Evolutionary conservation across 2,113 vertebrate species (phyloP).

Genomic region (Polypterus senegalus): DNA sequence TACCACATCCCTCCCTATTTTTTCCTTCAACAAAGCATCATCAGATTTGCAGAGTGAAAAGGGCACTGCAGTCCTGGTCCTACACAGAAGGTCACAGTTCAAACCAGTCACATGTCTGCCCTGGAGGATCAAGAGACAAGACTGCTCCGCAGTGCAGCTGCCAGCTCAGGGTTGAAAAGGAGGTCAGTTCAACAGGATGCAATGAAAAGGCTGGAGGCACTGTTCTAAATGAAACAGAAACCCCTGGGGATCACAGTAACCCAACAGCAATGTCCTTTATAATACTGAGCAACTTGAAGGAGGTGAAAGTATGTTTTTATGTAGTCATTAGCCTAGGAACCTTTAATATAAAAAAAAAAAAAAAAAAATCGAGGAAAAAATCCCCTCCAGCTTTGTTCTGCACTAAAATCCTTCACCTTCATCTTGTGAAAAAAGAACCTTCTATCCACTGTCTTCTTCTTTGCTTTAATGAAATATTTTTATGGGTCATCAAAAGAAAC

Average conservation of each 20-base stretch:
- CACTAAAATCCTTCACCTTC: conserved; percentile 27
- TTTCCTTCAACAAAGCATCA: neutral
- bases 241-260: conserved; percentile 54
- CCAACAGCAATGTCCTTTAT: conserved; percentile 55
- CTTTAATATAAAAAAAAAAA: conserved; percentile 21
- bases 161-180: conserved; percentile 66
- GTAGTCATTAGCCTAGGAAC: conserved; percentile 29
- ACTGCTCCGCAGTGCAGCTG: conserved; percentile 54
- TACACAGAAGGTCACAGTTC: conserved; percentile 63
- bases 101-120: conserved; percentile 56
- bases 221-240: conserved; percentile 76
- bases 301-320: conserved; percentile 41
- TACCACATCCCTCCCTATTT: too few species aligned
- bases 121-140: conserved; percentile 46
- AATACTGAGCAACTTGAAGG: conserved; percentile 45
- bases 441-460: conserved; percentile 1
- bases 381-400: conserved; percentile 29
- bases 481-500: conserved; percentile 32
- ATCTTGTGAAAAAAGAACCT: conserved; percentile 26
- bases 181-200: conserved; percentile 87
- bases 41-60: conserved; percentile 37
- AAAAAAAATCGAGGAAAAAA: conserved; percentile 26
- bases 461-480: conserved; percentile 33
- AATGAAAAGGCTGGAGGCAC: conserved; percentile 54
- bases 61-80: conserved; percentile 37